Evolutionary conservation across 2,888 invertebrate species (phyloP).

Genomic region (Ceramica pisi): DNA sequence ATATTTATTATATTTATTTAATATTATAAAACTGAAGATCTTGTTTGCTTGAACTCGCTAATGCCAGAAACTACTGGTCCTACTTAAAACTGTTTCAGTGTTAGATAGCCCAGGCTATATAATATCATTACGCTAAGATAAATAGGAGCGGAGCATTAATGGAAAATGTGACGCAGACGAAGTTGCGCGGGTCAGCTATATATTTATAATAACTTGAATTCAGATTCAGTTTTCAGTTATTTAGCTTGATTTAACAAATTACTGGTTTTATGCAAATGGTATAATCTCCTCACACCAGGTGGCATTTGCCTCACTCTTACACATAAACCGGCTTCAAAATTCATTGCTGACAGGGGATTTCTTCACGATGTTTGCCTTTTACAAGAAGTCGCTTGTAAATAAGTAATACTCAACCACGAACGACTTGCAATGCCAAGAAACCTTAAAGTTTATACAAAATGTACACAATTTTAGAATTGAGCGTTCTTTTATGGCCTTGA

Average conservation of each 20-base stretch:
- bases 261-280: not conserved
- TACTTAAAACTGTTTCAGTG: too few relatives aligned
- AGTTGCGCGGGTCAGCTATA: too few relatives aligned
- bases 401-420: slow-evolving; percentile 14
- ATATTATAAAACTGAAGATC: too few relatives aligned
- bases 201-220: too few relatives aligned
- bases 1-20: too few relatives aligned
- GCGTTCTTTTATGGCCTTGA: not conserved
- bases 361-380: slow-evolving; percentile 25
- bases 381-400: slow-evolving; percentile 32
- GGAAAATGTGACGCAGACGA: too few relatives aligned
- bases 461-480: not conserved
- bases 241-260: not conserved
- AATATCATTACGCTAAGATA: too few relatives aligned
- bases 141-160: too few relatives aligned
- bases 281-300: not conserved
- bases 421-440: not conserved
- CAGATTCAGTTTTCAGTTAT: too few relatives aligned
- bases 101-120: too few relatives aligned
- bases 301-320: not conserved
- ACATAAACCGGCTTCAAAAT: slow-evolving; percentile 24
- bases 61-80: too few relatives aligned
- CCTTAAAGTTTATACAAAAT: not conserved
- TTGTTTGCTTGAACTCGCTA: too few relatives aligned
- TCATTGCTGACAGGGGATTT: slow-evolving; percentile 42